Percentiles rank a stretch among this genome's conserved stretches.
Conservation (phyloP, 1,140 invertebrate species). For the Drosophila malerkotliana region DNA sequence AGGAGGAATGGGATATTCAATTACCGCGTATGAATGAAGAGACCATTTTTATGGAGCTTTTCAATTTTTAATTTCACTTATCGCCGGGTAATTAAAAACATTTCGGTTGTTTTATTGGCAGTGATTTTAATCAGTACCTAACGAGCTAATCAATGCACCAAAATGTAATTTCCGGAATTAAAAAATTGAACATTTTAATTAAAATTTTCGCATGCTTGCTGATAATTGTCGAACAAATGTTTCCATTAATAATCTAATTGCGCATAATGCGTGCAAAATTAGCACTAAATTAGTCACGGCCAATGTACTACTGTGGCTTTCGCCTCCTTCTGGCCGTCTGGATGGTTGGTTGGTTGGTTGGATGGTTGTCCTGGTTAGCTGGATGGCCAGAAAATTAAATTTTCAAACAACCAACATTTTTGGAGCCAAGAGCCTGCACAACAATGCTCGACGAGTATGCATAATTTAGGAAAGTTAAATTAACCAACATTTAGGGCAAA, state of each 20-base stretch:
- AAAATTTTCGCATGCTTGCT: slow-evolving; percentile 57
- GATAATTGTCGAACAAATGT: slow-evolving; percentile 78
- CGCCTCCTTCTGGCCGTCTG: background rate
- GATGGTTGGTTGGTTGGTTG: background rate
- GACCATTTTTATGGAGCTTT: slow-evolving; percentile 35
- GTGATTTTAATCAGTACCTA: slow-evolving; percentile 73
- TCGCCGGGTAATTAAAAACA: slow-evolving; percentile 61
- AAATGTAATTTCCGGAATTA: slow-evolving; percentile 66
- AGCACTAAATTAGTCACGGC: slow-evolving; percentile 78
- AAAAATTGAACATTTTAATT: slow-evolving; percentile 63
- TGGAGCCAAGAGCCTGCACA: background rate
- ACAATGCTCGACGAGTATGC: slow-evolving; percentile 46
- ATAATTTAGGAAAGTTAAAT: slow-evolving; percentile 80
- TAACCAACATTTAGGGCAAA: slow-evolving; percentile 75
- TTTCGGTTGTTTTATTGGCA: slow-evolving; percentile 62
- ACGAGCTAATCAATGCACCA: slow-evolving; percentile 73
- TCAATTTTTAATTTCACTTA: slow-evolving; percentile 60
- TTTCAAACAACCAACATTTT: slow-evolving; percentile 40
- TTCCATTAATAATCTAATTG: slow-evolving; percentile 82
- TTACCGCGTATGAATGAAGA: slow-evolving; percentile 30
- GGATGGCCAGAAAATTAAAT: slow-evolving; percentile 61
- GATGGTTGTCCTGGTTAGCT: background rate
- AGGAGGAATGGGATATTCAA: slow-evolving; percentile 28
- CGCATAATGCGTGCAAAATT: slow-evolving; percentile 77
- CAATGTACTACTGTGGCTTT: slow-evolving; percentile 42